A percentile compares a stretch with the other conserved stretches of the same genome.
Evolutionary conservation across 2,888 invertebrate species (phyloP).

Genomic region (Dryocosmus kuriphilus): DNA sequence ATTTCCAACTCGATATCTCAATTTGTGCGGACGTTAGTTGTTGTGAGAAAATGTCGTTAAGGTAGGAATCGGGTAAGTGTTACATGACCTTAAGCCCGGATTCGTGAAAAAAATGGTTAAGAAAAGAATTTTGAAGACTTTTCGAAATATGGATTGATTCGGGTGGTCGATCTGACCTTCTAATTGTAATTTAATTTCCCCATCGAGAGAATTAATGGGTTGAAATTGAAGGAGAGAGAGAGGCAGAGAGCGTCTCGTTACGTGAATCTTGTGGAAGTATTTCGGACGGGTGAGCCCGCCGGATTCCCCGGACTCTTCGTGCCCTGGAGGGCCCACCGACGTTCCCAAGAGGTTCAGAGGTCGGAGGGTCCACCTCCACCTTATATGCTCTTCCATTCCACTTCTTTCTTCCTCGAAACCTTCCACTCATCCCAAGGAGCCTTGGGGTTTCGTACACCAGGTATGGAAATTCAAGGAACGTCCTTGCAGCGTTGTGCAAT

Average conservation of each 20-base stretch:
- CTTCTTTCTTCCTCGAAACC: constrained; percentile 44
- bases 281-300: constrained; percentile 34
- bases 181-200: constrained; percentile 52
- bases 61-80: no score
- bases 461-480: constrained; percentile 42
- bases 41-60: no score
- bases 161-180: constrained; percentile 50
- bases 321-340: constrained; percentile 63
- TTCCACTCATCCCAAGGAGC: constrained; percentile 8
- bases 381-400: constrained; percentile 39
- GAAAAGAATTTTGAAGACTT: not conserved
- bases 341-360: constrained; percentile 72
- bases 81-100: no score
- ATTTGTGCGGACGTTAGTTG: no score
- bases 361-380: constrained; percentile 61
- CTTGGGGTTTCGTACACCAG: not conserved
- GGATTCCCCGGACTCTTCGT: constrained; percentile 52
- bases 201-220: constrained; percentile 11
- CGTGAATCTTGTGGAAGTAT: constrained; percentile 27
- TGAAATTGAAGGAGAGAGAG: constrained; percentile 1
- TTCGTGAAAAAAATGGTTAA: not conserved
- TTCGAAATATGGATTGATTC: constrained; percentile 5
- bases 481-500: constrained; percentile 6
- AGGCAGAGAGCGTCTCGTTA: constrained; percentile 10
- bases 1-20: no score